Percentiles rank a stretch among this genome's conserved stretches.
These are phyloP conservation scores for Poicephalus meyeri DNA, from an alignment of 2,113 vertebrate species.

Conservation along the genomic window DNA sequence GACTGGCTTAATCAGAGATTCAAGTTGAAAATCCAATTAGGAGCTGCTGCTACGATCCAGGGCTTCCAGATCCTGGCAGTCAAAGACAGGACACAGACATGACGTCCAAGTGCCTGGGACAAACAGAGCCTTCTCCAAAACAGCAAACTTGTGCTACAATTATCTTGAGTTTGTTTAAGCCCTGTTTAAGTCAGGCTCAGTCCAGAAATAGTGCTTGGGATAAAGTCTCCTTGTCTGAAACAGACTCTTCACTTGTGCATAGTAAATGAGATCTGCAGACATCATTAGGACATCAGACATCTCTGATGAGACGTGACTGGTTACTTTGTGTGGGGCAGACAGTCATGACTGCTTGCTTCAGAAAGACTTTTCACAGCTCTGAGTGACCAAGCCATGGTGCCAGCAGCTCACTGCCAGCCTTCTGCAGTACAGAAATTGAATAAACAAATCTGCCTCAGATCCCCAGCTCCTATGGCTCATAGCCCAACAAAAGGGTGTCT, in stretches of 20 bases:
- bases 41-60: neutral
- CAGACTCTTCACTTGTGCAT: neutral
- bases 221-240: neutral
- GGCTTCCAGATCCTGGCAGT: neutral
- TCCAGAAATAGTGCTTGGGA: neutral
- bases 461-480: neutral
- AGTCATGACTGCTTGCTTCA: neutral
- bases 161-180: neutral
- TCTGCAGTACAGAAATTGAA: neutral
- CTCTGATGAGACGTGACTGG: conserved; percentile 39
- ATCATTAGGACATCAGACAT: conserved; percentile 22
- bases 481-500: conserved; percentile 16
- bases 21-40: neutral
- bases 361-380: neutral
- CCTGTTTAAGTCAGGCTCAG: neutral
- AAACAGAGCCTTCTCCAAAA: neutral
- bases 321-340: conserved; percentile 8
- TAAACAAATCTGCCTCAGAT: conserved; percentile 5
- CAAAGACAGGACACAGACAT: neutral
- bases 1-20: neutral
- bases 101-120: neutral
- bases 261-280: conserved; percentile 28
- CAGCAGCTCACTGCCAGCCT: conserved; percentile 26
- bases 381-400: neutral
- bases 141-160: neutral